Evolutionary conservation across 2,888 invertebrate genomes (phyloP), one percentile per base, ranked within the genome.

Genomic region (Empis livida): DNA sequence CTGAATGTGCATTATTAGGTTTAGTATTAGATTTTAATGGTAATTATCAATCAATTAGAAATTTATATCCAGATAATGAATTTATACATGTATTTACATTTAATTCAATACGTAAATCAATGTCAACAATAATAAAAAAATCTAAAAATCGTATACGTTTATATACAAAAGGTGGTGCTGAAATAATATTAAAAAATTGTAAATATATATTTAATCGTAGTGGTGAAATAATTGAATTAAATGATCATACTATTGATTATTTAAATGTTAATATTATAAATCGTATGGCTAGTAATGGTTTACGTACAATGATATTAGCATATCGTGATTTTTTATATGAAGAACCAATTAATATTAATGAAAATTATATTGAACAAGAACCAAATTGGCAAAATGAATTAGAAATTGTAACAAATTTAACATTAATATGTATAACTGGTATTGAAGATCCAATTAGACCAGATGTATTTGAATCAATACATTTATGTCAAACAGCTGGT

Each of bases 361-460:
- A 27, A 8, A 86, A 86, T 68, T 78, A 80, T 13, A n/a, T 35
- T 70, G 88, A 89, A 66, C 79, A 79, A 61, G 88, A 88, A 60
- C 89, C 89, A 20, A 84, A 92, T 70, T 90, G 89, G 93, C 93
- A 94, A 10, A 89, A 93, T 63, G 95, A 96, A 68, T 89, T 88
- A 51, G 82, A 82, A 60, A 84, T 91, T 56, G 84, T 90, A 53
- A 83, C 79, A 63, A 88, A 90, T 70, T 76, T 96, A 56, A 94
- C 94, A 46, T 93, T 91, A 70, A 67, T 96, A 54, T 88, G 89
- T 63, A 86, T 96, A 52, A 90, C 93, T 54, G 96, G 96, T 56
- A 93, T 94, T 62, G 93, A 94, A 72, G 96, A 96, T 72, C 95
- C 95, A 32, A 95, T 96, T 53, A 77, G 96, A 63, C 85, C 89